Evolutionary conservation across 2,888 invertebrate species (phyloP), one percentile per base, ranked within the genome.

Genomic region (Andricus curvator): DNA sequence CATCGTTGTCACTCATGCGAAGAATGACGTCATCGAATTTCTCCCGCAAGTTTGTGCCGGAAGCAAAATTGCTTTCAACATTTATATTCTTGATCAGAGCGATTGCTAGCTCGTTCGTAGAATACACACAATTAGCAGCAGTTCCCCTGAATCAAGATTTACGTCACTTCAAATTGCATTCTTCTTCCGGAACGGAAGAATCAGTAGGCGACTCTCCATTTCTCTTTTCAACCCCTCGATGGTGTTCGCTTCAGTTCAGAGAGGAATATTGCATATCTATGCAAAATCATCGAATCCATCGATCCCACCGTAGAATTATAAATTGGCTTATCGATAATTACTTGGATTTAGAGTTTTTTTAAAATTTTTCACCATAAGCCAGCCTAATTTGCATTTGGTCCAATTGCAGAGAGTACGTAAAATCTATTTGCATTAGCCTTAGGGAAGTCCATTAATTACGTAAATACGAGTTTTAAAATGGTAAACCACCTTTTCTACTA

Each of bases 151-250:
- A 79, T 80, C 70, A 78, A 84, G 84, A 84, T 84, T 83, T 83
- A 81, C 83, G 82, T 83, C 79, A 77, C 80, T 68, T 78, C 80
- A 78, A 85, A 85, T 85, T 84, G 83, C 82, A 86, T 83, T 82
- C 81, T 78, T 78, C 79, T 82, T 79, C 77, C 82, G 68, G 78
- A 41, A 67, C 80, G 81, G 82, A 86, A 85, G 82, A 84, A 82
- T 82, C 82, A 81, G 82, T 83, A 81, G 76, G 79, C 80, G 65
- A 79, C 78, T 74, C 41, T 76, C 29, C 68, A 77, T 82, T 80
- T 78, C 82, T 81, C 81, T 85, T 83, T 84, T 81, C 80, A 44
- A 76, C 78, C 66, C 41, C 81, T 80, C 67, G 70, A 64, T 44
- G 65, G 62, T 25, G n/a, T 37, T 41, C 33, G 62, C 56, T 79